Base-by-base conservation (phyloP, 2,888 invertebrate species). In the Drosophila koepferae region DNA sequence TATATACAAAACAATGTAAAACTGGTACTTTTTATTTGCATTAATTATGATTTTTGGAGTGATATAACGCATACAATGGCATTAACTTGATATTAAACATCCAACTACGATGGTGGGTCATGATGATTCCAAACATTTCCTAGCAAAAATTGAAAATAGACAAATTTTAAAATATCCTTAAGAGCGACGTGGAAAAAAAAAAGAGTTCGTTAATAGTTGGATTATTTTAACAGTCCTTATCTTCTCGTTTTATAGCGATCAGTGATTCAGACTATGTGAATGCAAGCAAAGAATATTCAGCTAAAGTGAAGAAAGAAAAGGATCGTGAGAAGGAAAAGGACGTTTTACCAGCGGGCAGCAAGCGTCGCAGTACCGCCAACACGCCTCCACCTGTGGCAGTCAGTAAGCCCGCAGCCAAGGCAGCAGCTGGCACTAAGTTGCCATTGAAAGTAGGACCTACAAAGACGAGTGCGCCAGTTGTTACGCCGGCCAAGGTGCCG, bases 301-400 rank as follows among this genome's bases (percentile, higher is more conserved):
- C 80, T 4, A 92, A 92, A 74, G 72, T 81, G n/a, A 93, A 92
- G 71, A 92, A 92, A 61, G 93, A 93, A 60, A 86, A 86, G 62
- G 86, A 89, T 3, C 59, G 59, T 10, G 72, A 71, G 4, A 86
- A 63, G 70, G 72, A 71, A 7, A 88, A 66, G 72, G 80, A 80
- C 12, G 40, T 74, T 20, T 36, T 89, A 1, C 80, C 88, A 2
- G 41, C 83, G 2, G 74, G 78, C 16, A 67, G 73, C 10, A 86
- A 82, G 59, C 74, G 90, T 1, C 82, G 91, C 14, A 73, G 77
- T 6, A 67, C 75, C 18, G 58, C 76, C 9, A 73, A 51, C 38
- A 83, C 72, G 0, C 72, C 84, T 0, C 81, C 87, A 1, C 69
- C 68, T 0, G 18, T 44, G 0, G 36, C 65, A 23, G 34, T 36